These are phyloP conservation scores for Cyanoderma ruficeps DNA, from an alignment of 2,113 vertebrate genomes.

Conservation along the genomic window DNA sequence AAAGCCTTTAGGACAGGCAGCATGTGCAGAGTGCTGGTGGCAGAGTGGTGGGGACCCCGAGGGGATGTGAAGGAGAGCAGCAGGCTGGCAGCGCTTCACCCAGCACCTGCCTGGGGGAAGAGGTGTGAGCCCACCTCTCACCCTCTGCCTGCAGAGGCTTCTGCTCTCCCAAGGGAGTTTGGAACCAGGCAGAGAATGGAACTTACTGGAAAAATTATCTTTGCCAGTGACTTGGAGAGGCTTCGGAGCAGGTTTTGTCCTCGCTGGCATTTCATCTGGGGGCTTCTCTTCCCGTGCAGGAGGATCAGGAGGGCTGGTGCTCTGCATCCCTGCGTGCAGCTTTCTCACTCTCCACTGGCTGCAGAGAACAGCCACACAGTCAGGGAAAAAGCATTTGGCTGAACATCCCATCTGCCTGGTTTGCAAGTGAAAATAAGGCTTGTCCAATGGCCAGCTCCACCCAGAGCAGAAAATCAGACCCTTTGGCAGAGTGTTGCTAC, in stretches of 20 bases:
- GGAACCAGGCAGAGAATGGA: background rate
- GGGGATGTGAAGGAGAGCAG: background rate
- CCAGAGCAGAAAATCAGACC: constrained; percentile 59
- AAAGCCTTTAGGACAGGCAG: background rate
- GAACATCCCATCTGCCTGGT: constrained; percentile 67
- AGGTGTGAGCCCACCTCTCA: background rate
- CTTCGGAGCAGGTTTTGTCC: background rate
- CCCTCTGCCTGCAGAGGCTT: background rate
- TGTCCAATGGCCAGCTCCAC: constrained; percentile 57
- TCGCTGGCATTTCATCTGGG: background rate
- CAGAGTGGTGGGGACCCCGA: background rate
- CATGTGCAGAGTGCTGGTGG: background rate
- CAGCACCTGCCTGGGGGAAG: fast-evolving
- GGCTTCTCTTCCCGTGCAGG: background rate
- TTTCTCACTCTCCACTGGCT: background rate
- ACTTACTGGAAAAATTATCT: background rate
- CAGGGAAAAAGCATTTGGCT: constrained; percentile 25
- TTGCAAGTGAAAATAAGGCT: constrained; percentile 70
- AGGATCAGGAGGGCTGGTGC: background rate
- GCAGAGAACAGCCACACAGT: background rate
- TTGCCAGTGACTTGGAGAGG: background rate
- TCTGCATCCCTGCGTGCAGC: background rate
- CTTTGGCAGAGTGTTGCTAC: background rate
- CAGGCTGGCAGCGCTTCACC: background rate
- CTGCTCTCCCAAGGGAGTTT: background rate